phyloP scores from a whole-genome alignment of 2,113 vertebrate genomes.

The Muntiacus reevesi region DNA sequence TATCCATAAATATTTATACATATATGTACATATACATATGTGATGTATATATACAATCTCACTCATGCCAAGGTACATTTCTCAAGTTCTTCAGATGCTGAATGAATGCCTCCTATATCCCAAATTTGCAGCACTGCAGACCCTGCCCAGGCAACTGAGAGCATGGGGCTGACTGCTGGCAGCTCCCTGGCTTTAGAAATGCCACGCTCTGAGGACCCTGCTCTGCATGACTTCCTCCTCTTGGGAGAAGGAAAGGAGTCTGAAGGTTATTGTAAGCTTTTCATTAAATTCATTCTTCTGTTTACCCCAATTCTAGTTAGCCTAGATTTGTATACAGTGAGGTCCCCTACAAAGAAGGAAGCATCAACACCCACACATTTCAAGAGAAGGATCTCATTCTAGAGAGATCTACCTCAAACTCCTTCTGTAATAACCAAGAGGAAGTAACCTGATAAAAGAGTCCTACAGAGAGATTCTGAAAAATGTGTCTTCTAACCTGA shows the following conservation, averaged over 20 bases:
- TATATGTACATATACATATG: background rate
- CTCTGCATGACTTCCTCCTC: accelerated
- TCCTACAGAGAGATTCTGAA: no score
- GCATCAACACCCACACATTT: accelerated
- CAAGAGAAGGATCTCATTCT: accelerated
- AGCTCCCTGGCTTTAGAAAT: background rate
- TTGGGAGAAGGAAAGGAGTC: background rate
- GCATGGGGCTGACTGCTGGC: accelerated
- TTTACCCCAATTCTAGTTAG: background rate
- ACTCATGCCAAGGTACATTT: no score
- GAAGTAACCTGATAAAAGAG: background rate
- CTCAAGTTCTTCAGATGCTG: accelerated
- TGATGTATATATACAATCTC: accelerated
- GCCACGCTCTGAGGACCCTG: accelerated
- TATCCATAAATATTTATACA: background rate
- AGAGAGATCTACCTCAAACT: background rate
- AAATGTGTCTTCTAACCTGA: no score
- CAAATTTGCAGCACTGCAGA: accelerated
- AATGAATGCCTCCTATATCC: accelerated
- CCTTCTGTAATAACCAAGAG: background rate
- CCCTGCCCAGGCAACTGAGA: accelerated
- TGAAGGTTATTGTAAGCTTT: no score
- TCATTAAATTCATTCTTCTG: background rate
- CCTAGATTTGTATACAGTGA: accelerated
- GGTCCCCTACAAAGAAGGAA: background rate